Evolutionary conservation across 30 jellyfish, hydroid and myxozoan genomes (phyloP).

Genomic region (Aurelia sp.): DNA sequence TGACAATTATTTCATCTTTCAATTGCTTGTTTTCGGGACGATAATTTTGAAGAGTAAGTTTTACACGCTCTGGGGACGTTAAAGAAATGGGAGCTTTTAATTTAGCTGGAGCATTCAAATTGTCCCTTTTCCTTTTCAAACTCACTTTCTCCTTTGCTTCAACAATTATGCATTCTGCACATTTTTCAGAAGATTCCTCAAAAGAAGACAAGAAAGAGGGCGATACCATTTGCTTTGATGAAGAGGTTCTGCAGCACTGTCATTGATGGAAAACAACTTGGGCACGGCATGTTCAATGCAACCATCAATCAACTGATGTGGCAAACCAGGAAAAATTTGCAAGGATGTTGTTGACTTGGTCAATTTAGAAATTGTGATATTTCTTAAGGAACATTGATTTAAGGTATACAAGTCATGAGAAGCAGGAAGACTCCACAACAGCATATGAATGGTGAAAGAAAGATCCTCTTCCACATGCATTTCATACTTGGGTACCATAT

Average conservation of each 20-base stretch:
- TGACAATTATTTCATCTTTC: conserved; percentile 23
- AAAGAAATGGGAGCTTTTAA: conserved; percentile 39
- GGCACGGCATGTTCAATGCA: no score
- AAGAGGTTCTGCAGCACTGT: no score
- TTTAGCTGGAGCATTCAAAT: conserved; percentile 42
- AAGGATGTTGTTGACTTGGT: conserved; percentile 20
- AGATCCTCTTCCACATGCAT: no score
- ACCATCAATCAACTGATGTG: not conserved
- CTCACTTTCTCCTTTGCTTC: conserved; percentile 6
- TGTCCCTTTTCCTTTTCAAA: conserved; percentile 32
- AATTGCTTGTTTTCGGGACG: conserved; percentile 43
- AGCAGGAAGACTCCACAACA: no score
- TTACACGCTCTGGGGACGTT: conserved; percentile 56
- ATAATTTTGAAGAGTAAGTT: conserved; percentile 25
- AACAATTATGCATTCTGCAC: conserved; percentile 21
- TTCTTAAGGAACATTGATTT: conserved; percentile 16
- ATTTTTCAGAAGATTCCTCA: not conserved
- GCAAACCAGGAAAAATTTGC: conserved; percentile 31
- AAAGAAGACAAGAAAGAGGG: not conserved
- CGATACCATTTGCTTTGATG: not conserved
- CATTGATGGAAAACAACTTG: no score
- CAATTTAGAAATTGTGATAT: conserved; percentile 23
- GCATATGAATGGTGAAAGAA: no score
- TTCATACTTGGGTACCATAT: no score
- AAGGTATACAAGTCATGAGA: not conserved